Base-by-base conservation (phyloP, 1,140 invertebrate species). In the Watersipora subatra region DNA sequence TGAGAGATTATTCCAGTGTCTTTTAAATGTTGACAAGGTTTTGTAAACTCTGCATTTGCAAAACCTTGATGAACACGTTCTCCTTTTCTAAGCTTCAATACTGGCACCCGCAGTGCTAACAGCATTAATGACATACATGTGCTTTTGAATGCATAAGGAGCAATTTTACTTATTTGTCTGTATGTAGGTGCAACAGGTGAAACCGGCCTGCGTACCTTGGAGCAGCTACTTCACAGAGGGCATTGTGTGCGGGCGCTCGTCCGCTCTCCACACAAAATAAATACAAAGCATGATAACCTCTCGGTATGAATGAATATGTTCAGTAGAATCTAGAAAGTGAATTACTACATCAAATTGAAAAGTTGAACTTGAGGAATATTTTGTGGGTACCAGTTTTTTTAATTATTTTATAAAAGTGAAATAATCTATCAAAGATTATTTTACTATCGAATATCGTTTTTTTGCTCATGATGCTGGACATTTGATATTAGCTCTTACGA, bases 151-250 rank as follows among this genome's bases (percentile, higher is more conserved):
- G n/a, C n/a, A n/a, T n/a, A n/a, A n/a, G n/a, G n/a, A n/a, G n/a
- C n/a, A n/a, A n/a, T n/a, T n/a, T n/a, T n/a, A n/a, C n/a, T n/a
- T n/a, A n/a, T n/a, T n/a, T n/a, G n/a, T n/a, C n/a, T n/a, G n/a
- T n/a, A 78, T 22, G 65, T 78, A 20, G 78, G 78, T 25, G 77
- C 78, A 7, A 80, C 75, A 22, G 78, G 78, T 30, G 73, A 74
- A 20, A 75, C 76, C n/a, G 79, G 79, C 2, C 64, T 71, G 57
- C 69, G 75, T 63, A 56, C 78, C 25, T 72, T 79, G 7, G 62
- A 70, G 2, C 76, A 78, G 65, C 73, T 76, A 0, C 64, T 80
- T 12, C 67, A 74, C 24, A 67, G 66, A 55, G 74, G 75, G 1
- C 73, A 77, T 64, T 57, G 69, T 7, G 73, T 79, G 0, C 70